Percentiles rank a stretch among this genome's conserved stretches.
Evolutionary conservation across 2,888 invertebrate genomes (phyloP).

Genomic region (Bombyx huttoni): DNA sequence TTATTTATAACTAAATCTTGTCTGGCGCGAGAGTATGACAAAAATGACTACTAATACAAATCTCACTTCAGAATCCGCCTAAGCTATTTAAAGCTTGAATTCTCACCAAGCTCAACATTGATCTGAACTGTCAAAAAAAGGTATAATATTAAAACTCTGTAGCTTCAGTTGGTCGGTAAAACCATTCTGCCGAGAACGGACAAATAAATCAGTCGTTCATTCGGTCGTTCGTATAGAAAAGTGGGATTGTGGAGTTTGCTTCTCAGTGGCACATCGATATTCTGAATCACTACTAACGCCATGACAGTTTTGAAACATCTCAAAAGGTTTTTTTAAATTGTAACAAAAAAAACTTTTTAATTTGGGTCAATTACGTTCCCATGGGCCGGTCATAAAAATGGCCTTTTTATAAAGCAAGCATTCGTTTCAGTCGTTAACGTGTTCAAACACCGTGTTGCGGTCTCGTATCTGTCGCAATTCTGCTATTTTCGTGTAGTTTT

Average conservation of each 20-base stretch:
- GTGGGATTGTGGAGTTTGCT: no score
- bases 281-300: no score
- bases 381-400: conserved; percentile 19
- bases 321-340: no score
- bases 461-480: not conserved
- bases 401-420: conserved; percentile 25
- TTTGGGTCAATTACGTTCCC: not conserved
- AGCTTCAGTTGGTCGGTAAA: conserved; percentile 38
- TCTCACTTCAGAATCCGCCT: no score
- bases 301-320: no score
- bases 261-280: no score
- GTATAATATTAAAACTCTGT: conserved; percentile 48
- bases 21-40: no score
- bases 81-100: no score
- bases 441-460: conserved; percentile 2
- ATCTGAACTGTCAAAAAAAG: conserved; percentile 49
- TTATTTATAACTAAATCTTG: no score
- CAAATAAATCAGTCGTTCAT: conserved; percentile 48
- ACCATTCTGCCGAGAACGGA: conserved; percentile 32
- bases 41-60: no score
- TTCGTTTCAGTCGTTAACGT: conserved; percentile 9
- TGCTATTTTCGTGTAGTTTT: not conserved
- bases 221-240: conserved; percentile 22
- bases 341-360: not conserved
- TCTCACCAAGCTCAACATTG: conserved; percentile 19